Evolutionary conservation across 2,797 vertebrate species (phyloP), one percentile per base, ranked within the genome.

Genomic region (Oreortyx pictus): DNA sequence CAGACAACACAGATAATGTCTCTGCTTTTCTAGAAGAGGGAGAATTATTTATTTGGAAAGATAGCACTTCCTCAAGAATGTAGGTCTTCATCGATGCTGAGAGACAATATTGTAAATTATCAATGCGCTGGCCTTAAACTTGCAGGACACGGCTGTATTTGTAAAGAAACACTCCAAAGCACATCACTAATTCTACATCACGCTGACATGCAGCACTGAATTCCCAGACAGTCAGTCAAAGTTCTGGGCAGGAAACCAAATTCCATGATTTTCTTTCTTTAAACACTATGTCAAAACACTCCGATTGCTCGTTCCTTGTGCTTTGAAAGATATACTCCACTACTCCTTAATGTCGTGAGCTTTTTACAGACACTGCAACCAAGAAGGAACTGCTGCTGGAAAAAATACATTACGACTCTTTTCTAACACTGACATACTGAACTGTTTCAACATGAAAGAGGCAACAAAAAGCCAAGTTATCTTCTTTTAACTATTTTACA

Each of bases 171-270:
- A 64, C 82, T 89, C 72, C 37, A 61, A 66, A 59, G 33, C 66
- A 59, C 2, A 0, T 50, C 57, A 56, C 22, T 73, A 66, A 70
- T 43, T 67, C 67, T 73, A 76, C 68, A 60, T 24, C 77, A 56
- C 20, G 24, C 1, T 67, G 92, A 71, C 91, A 84, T 16, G 90
- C 17, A 1, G 94, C 78, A 39, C 29, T 88, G 87, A 95, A 95
- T 91, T 93, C 92, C 94, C 83, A 94, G 96, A 93, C 94, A 94
- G 91, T 81, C 95, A 92, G 93, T 95, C 85, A 95, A 96, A 96
- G 88, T 89, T 95, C 86, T 90, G 86, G 86, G 88, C 87, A 92
- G 44, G 84, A 92, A 93, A 75, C 77, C 84, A 92, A 95, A 95
- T 94, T 93, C 91, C 94, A 73, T 81, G 47, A 20, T 8, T 71